Evolutionary conservation across 2,113 vertebrate species (phyloP).

Genomic region (Percopsis transmontana): DNA sequence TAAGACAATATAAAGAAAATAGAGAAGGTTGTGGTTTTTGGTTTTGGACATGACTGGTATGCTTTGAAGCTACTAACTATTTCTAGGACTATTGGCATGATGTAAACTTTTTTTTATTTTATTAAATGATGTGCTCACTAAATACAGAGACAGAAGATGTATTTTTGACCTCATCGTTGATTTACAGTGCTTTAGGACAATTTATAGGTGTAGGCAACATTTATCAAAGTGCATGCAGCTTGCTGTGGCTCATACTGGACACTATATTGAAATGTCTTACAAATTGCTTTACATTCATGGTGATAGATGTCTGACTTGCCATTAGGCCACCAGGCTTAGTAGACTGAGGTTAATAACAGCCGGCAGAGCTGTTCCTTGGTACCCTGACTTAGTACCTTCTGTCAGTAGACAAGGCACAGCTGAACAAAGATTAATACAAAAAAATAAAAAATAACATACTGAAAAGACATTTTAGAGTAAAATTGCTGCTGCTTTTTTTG

Average conservation of each 20-base stretch:
- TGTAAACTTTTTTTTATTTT: neutral
- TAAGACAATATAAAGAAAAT: conserved; percentile 56
- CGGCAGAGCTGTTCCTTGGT: conserved; percentile 25
- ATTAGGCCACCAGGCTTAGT: conserved; percentile 40
- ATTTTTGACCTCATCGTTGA: neutral
- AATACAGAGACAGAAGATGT: neutral
- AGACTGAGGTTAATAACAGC: conserved; percentile 49
- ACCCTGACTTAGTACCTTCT: conserved; percentile 46
- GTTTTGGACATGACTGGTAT: neutral
- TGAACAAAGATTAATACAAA: conserved; percentile 35
- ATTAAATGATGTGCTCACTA: neutral
- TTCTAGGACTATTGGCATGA: neutral
- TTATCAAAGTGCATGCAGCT: conserved; percentile 4
- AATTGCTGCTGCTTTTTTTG: conserved; percentile 26
- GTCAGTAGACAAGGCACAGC: conserved; percentile 70
- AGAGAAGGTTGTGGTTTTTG: conserved; percentile 2
- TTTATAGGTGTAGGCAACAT: conserved; percentile 12
- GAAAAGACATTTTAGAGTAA: conserved; percentile 23
- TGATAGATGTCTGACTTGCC: conserved; percentile 35
- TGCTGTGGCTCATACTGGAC: conserved; percentile 10
- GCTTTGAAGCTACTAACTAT: neutral
- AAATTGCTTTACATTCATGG: conserved; percentile 12
- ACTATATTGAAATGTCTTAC: conserved; percentile 16
- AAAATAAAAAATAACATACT: conserved; percentile 26
- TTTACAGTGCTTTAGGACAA: neutral